These are phyloP conservation scores for Sylvia borin DNA, from an alignment of 2,797 vertebrate genomes.

Conservation along the genomic window DNA sequence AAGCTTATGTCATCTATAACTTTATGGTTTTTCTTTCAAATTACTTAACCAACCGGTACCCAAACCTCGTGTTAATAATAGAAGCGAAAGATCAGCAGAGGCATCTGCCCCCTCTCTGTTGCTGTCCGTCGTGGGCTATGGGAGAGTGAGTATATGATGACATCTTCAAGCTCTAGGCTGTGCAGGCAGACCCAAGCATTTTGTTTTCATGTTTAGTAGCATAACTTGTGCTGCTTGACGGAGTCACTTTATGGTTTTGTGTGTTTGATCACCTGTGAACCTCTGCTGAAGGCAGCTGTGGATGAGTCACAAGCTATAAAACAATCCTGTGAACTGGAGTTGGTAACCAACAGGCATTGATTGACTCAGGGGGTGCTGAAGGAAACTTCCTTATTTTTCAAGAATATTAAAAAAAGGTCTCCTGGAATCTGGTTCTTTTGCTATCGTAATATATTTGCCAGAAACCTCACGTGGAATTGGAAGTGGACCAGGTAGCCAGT, in stretches of 20 bases:
- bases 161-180: neutral
- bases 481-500: neutral
- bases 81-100: conserved; percentile 97
- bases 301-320: neutral
- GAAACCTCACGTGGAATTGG: fast-evolving
- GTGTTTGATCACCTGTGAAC: neutral
- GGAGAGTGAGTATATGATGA: conserved; percentile 90
- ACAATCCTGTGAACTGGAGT: neutral
- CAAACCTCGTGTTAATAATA: conserved; percentile 92
- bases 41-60: conserved; percentile 93
- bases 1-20: conserved; percentile 99
- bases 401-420: neutral
- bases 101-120: conserved; percentile 95
- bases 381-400: neutral
- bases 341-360: neutral
- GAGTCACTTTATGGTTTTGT: neutral
- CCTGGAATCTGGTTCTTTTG: neutral
- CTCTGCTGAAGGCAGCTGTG: neutral
- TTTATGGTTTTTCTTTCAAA: conserved; percentile 98
- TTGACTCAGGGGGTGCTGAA: neutral
- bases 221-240: neutral
- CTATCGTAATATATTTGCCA: neutral
- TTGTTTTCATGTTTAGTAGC: neutral
- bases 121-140: conserved; percentile 96
- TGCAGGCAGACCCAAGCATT: neutral